Evolutionary conservation across 2,888 invertebrate species (phyloP), one percentile per base, ranked within the genome.

Genomic region (Caradrina clavipalpis): DNA sequence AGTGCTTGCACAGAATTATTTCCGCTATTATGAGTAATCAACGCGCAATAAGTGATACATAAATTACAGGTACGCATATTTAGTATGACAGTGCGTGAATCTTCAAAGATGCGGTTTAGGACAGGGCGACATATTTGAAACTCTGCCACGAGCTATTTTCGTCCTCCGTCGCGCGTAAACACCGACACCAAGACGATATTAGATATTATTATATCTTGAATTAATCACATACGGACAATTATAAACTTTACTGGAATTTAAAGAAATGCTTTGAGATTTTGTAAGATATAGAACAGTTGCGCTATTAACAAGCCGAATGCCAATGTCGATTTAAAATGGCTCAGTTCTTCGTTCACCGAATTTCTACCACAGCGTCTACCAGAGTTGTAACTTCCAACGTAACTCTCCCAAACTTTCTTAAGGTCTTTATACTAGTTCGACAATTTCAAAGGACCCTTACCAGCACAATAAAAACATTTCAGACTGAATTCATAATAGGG

Each of bases 81-180:
- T 87, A 87, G 85, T 87, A 82, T 88, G 89, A 89, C 88, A 89
- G 87, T 86, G 85, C 82, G 88, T 87, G 84, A 90, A 90, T 89
- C 82, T 88, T 88, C 81, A 84, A 85, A 90, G 90, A 91, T 91
- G 89, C 87, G 90, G 90, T 91, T 92, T 92, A 89, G 91, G 92
- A 91, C 91, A 91, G 89, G 80, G 91, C 92, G 95, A 95, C 96
- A 95, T 96, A 95, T 95, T 95, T 96, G 96, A 96, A 95, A 89
- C 95, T 89, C 90, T 95, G 96, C 96, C 96, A 96, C 92, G 80
- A 88, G 89, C 85, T 96, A 96, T 96, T 96, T 87, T 90, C 79
- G 92, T 90, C 88, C 69, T 73, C 84, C 78, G 88, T 79, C 87
- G 89, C 90, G 89, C 94, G 95, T 94, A 95, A 96, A 94, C 93